These are phyloP conservation scores for Parnassius glacialis DNA, from an alignment of 2,888 invertebrate genomes.

Conservation along the genomic window DNA sequence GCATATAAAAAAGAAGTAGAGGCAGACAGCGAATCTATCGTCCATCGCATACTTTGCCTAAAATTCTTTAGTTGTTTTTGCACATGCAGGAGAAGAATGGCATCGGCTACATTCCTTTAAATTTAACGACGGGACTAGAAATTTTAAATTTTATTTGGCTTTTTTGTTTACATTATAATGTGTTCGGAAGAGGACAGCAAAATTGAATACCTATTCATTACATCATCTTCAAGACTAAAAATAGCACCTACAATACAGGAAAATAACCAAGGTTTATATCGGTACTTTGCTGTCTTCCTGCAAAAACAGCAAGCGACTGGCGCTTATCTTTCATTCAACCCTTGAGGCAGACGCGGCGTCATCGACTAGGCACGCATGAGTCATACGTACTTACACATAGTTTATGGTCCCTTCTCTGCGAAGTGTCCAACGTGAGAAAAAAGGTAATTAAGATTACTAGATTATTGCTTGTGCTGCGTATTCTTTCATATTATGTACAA, in stretches of 20 bases:
- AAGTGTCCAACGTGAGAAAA: constrained; percentile 25
- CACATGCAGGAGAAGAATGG: constrained; percentile 10
- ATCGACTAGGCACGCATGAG: constrained; percentile 48
- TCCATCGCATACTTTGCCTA: constrained; percentile 26
- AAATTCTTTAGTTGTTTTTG: constrained; percentile 24
- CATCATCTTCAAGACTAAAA: constrained; percentile 9
- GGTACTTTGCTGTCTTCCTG: constrained; percentile 31
- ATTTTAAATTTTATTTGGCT: too few species aligned
- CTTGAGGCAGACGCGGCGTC: constrained; percentile 45
- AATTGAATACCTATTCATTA: background rate
- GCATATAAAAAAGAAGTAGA: constrained; percentile 11
- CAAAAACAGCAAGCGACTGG: constrained; percentile 40
- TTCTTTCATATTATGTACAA: background rate
- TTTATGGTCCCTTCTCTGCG: constrained; percentile 39
- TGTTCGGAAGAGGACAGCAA: too few species aligned
- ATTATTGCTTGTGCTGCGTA: background rate
- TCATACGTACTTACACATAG: constrained; percentile 39
- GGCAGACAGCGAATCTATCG: constrained; percentile 21
- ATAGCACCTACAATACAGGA: constrained; percentile 4
- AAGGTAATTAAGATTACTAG: constrained; percentile 2
- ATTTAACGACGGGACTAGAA: background rate
- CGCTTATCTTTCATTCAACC: constrained; percentile 55
- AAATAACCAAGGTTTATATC: constrained; percentile 15
- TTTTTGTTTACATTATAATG: too few species aligned
- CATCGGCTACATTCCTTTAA: constrained; percentile 22